phyloP scores from a whole-genome alignment of 2,113 vertebrate genomes.

The Chionis minor region DNA sequence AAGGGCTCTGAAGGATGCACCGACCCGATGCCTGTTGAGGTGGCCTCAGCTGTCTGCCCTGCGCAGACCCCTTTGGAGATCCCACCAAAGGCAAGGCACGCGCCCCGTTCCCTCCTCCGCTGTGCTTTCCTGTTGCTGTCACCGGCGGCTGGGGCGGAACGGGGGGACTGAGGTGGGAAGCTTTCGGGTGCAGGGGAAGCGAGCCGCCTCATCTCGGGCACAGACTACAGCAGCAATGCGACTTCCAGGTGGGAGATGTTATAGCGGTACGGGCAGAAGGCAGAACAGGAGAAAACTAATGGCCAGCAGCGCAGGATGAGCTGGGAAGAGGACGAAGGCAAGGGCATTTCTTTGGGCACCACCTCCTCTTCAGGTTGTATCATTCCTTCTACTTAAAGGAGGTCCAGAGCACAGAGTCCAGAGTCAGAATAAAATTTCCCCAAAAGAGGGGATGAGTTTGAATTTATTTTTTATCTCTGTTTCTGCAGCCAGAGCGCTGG shows the following conservation, averaged over 20 bases:
- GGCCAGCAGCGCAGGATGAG: not conserved
- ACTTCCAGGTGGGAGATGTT: not conserved
- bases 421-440: not conserved
- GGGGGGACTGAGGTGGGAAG: not conserved
- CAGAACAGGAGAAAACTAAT: not conserved
- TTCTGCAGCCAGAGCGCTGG: not conserved
- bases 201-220: not conserved
- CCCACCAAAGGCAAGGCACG: not conserved
- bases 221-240: not conserved
- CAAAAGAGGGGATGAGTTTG: not conserved
- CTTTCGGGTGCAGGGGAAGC: not conserved
- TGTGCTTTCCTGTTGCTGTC: accelerated
- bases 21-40: accelerated
- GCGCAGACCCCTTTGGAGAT: not conserved
- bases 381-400: not conserved
- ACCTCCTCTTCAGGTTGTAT: not conserved
- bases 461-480: not conserved
- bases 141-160: accelerated
- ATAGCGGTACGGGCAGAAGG: not conserved
- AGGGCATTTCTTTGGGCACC: not conserved
- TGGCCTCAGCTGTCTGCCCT: not conserved
- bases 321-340: not conserved
- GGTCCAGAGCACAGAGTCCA: not conserved
- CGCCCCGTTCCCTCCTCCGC: accelerated
- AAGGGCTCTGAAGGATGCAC: not conserved